Evolutionary conservation across 2,888 invertebrate genomes (phyloP).

Genomic region (Synanthedon vespiformis): DNA sequence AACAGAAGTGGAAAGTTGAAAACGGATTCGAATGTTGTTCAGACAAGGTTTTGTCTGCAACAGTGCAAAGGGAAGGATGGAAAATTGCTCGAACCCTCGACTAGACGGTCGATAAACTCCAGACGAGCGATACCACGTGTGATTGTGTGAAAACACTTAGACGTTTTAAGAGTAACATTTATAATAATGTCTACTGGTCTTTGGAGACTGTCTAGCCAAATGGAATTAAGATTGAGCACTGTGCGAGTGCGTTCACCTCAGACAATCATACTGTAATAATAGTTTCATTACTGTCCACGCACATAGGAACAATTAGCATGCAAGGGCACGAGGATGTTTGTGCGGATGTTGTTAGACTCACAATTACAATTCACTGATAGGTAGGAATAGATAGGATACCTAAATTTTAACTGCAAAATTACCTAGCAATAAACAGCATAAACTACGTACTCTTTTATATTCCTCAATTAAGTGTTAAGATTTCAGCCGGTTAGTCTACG

Average conservation of each 20-base stretch:
- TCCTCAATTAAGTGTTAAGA: no score
- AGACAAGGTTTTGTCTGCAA: neutral
- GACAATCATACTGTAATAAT: constrained; percentile 1
- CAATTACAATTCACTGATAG: neutral
- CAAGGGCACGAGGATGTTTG: neutral
- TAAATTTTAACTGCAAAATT: no score
- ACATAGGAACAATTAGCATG: no score
- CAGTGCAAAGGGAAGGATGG: neutral
- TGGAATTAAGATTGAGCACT: neutral
- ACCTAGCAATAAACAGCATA: no score
- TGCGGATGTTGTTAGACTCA: neutral
- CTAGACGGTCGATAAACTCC: constrained; percentile 57
- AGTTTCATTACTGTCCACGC: no score
- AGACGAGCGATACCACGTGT: constrained; percentile 24
- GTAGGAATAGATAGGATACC: no score
- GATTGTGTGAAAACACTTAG: constrained; percentile 21
- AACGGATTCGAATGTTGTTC: no score
- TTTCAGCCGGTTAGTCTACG: no score
- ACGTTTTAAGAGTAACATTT: constrained; percentile 25
- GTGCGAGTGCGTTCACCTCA: neutral
- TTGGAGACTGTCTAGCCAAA: constrained; percentile 16
- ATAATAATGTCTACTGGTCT: constrained; percentile 17
- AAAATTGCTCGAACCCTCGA: constrained; percentile 22
- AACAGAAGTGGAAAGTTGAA: no score
- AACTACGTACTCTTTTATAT: no score